Conservation (phyloP, 92 coral and sea anemone species). For the Phenganax marumi region DNA sequence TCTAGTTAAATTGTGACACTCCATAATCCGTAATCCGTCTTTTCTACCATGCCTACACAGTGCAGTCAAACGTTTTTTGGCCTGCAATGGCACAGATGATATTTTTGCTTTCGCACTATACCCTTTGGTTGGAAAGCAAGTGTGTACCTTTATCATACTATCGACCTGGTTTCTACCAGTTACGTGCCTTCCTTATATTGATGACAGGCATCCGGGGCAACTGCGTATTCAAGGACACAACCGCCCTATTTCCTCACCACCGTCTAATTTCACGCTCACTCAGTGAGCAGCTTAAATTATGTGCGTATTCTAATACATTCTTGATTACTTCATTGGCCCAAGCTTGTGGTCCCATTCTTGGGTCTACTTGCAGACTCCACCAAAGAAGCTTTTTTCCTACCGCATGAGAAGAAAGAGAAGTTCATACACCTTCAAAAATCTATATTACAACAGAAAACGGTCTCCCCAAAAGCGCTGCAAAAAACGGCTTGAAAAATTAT, state of each 20-base stretch:
- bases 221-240: constrained; percentile 10
- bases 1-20: too few species aligned
- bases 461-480: too few species aligned
- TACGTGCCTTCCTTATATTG: constrained; percentile 47
- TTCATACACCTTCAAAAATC: constrained; percentile 20
- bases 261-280: constrained; percentile 16
- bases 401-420: constrained; percentile 30
- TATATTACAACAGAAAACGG: neutral
- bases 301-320: constrained; percentile 23
- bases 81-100: constrained; percentile 41
- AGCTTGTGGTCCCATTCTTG: too few species aligned
- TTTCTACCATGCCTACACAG: too few species aligned
- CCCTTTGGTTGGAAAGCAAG: constrained; percentile 60
- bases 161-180: constrained; percentile 47
- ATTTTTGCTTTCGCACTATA: constrained; percentile 35
- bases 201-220: constrained; percentile 60
- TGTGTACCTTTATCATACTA: constrained; percentile 51
- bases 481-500: too few species aligned
- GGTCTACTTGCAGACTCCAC: constrained; percentile 41
- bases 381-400: constrained; percentile 38
- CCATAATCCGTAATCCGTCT: too few species aligned
- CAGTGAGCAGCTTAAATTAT: constrained; percentile 34
- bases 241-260: neutral
- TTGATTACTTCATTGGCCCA: too few species aligned
- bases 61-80: constrained; percentile 33